Conservation (phyloP, 1,140 invertebrate species). For the Ostrea denselamellosa region DNA sequence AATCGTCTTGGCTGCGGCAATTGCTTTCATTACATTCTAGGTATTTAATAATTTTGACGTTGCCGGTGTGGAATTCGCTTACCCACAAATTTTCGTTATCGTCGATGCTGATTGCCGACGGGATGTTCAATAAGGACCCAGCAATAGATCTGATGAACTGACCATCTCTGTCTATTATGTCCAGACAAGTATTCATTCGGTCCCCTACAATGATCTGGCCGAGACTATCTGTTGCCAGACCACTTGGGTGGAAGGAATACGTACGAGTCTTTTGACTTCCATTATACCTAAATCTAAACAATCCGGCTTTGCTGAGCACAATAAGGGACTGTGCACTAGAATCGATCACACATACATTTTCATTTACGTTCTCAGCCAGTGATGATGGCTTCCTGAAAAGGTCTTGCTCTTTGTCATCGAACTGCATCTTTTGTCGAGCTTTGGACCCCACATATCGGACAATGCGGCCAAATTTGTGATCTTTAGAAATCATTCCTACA, state of each 20-base stretch:
- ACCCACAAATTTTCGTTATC: conserved; percentile 30
- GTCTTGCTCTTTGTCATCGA: not conserved
- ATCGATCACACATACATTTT: conserved; percentile 18
- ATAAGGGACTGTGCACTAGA: not conserved
- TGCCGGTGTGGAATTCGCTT: not conserved
- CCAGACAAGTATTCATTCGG: conserved; percentile 7
- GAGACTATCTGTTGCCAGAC: not conserved
- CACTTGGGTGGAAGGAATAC: not conserved
- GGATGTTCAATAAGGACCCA: not conserved
- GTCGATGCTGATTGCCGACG: conserved; percentile 1
- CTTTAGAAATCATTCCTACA: conserved; percentile 4
- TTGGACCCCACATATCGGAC: not conserved
- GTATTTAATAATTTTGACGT: conserved; percentile 3
- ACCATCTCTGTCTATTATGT: not conserved
- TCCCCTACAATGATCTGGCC: conserved; percentile 6
- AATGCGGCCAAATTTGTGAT: not conserved
- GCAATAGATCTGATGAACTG: not conserved
- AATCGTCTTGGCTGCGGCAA: not conserved
- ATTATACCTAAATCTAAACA: conserved; percentile 1
- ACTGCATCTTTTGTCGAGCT: conserved; percentile 8
- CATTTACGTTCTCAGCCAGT: not conserved
- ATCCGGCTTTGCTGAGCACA: not conserved
- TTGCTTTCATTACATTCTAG: not conserved
- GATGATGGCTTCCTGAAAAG: conserved; percentile 14
- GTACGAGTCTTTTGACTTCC: not conserved